Evolutionary conservation across 2,888 invertebrate species (phyloP).

Genomic region (Anorthoa munda): DNA sequence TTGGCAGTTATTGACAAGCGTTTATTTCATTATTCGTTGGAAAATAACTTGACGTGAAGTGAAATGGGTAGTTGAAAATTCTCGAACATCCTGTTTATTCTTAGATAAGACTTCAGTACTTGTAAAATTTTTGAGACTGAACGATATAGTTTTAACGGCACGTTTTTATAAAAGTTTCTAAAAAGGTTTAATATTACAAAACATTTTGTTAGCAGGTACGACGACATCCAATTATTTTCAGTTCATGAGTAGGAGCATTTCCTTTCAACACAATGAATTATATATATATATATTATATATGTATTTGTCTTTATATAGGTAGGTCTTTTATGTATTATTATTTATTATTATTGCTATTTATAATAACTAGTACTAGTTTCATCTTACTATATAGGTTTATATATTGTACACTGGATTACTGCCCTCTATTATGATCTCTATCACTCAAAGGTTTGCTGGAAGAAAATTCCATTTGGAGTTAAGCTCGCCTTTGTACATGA

Average conservation of each 20-base stretch:
- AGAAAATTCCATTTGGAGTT: no score
- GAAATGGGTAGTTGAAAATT: slow-evolving; percentile 15
- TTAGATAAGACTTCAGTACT: slow-evolving; percentile 15
- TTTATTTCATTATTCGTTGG: not conserved
- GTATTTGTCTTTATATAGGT: no score
- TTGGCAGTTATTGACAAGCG: slow-evolving; percentile 9
- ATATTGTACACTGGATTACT: no score
- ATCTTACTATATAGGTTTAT: no score
- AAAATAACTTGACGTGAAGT: slow-evolving; percentile 18
- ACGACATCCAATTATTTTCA: slow-evolving; percentile 10
- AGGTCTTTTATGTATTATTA: no score
- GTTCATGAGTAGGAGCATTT: not conserved
- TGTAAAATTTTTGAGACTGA: slow-evolving; percentile 33
- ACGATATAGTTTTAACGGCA: slow-evolving; percentile 37
- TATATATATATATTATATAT: no score
- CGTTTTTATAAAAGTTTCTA: slow-evolving; percentile 32
- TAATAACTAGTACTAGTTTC: no score
- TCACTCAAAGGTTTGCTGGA: no score
- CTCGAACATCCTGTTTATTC: slow-evolving; percentile 9
- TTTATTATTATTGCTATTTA: no score
- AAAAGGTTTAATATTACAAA: slow-evolving; percentile 21
- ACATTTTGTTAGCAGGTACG: slow-evolving; percentile 4
- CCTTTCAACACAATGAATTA: no score
- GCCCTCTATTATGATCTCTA: no score
- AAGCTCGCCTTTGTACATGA: no score